Base-by-base conservation (phyloP, 2,797 vertebrate genomes). In the Hippoglossus hippoglossus region DNA sequence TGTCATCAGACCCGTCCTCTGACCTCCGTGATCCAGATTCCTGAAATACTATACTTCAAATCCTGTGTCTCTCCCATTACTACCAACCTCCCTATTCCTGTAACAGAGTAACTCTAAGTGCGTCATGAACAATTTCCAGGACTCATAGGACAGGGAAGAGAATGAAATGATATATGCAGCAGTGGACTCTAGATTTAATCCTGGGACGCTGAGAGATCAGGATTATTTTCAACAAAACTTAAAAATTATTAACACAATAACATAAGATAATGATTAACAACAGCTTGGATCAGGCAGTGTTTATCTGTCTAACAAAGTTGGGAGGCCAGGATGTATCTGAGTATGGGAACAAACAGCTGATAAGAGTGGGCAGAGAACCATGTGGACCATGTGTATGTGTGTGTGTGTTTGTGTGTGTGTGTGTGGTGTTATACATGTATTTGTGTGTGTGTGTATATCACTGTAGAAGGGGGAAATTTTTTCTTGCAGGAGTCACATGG, bases 281-380 rank as follows among this genome's bases (percentile, higher is more conserved):
- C 51, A 74, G 52, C 67, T 63, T 51, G 71, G 77, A 68, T 87
- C 63, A 73, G 66, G 59, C 63, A 2, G 22, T 26, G 68, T 65
- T 69, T 88, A 84, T 92, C 84, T 81, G 6, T 10, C 46, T 7
- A 7, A 46, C 16, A 46, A 46, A 46, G 16, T 15, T 46, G 44
- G 44, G 18, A 46, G 44, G 44, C 16, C 47, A 21, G 47, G 19
- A 49, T 49, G 19, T 5, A 15, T 49, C 41, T 44, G 41, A 12
- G 73, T 19, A 57, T 64, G 71, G 41, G 79, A 85, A 85, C 78
- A 80, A 86, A 76, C 79, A 81, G 82, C 79, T 86, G 82, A 85
- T 86, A 80, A 77, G 67, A 77, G 64, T 67, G 63, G 79, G 60
- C 6, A 62, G 77, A 66, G 71, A 62, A 62, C 74, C 49, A 22